Evolutionary conservation across 2,113 vertebrate genomes (phyloP).

Genomic region (Serilophus lunatus): DNA sequence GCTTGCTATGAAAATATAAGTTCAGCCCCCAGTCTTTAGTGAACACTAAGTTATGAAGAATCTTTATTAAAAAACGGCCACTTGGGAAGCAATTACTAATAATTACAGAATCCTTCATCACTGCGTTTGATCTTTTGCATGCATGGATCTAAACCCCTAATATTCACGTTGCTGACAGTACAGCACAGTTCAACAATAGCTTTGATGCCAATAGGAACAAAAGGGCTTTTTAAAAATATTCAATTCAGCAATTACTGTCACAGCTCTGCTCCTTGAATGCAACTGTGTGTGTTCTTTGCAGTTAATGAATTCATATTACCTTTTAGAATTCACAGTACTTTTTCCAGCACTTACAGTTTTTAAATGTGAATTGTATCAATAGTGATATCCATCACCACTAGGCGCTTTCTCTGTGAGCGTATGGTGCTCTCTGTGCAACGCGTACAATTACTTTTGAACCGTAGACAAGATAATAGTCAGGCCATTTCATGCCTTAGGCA

Average conservation of each 20-base stretch:
- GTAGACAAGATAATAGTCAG: constrained; percentile 39
- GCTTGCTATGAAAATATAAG: constrained; percentile 56
- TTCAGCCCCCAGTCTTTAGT: constrained; percentile 25
- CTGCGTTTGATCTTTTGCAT: constrained; percentile 57
- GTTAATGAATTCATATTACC: constrained; percentile 36
- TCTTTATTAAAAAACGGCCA: constrained; percentile 64
- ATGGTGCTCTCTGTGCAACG: not conserved
- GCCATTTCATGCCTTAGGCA: constrained; percentile 20
- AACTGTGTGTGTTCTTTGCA: constrained; percentile 47
- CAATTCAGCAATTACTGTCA: constrained; percentile 69
- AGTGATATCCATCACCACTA: not conserved
- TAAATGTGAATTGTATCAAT: not conserved
- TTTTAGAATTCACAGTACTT: not conserved
- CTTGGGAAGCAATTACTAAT: constrained; percentile 74
- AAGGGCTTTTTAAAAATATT: constrained; percentile 65
- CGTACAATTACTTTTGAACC: constrained; percentile 47
- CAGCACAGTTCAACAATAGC: constrained; percentile 42
- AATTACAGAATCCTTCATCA: constrained; percentile 69
- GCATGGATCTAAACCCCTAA: constrained; percentile 32
- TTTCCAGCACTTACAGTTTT: not conserved
- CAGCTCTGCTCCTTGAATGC: constrained; percentile 41
- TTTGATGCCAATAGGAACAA: constrained; percentile 65
- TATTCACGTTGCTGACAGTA: constrained; percentile 51
- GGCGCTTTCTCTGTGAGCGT: not conserved
- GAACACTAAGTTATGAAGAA: constrained; percentile 31